Percentiles rank a stretch among this genome's conserved stretches.
Evolutionary conservation across 2,888 invertebrate species (phyloP).

Genomic region (Chymomyza caudatula): DNA sequence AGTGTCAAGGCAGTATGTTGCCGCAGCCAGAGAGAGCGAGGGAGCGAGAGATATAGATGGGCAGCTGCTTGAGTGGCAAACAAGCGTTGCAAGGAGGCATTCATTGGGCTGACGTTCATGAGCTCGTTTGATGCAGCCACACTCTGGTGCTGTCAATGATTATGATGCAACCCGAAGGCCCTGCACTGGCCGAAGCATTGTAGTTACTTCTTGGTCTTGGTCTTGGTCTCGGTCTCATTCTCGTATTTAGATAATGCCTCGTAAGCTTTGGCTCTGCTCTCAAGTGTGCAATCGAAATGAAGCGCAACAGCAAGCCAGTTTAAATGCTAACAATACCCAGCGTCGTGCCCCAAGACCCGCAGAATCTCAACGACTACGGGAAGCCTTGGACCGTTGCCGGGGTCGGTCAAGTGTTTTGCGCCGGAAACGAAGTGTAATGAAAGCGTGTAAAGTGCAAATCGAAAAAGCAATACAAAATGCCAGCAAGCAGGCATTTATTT

Average conservation of each 20-base stretch:
- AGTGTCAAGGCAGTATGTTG: slow-evolving; percentile 62
- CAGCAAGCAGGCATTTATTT: slow-evolving; percentile 30
- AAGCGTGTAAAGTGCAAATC: slow-evolving; percentile 70
- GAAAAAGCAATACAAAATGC: slow-evolving; percentile 65
- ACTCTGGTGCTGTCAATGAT: slow-evolving; percentile 38
- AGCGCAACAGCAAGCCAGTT: slow-evolving; percentile 36
- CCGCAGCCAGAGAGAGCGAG: slow-evolving; percentile 13
- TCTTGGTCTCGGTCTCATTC: slow-evolving; percentile 29
- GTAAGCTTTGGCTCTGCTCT: slow-evolving; percentile 7
- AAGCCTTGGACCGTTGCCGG: slow-evolving; percentile 21
- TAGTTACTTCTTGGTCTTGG: slow-evolving; percentile 40
- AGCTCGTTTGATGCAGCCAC: slow-evolving; percentile 39
- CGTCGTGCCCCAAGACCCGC: slow-evolving; percentile 6
- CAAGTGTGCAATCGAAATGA: slow-evolving; percentile 55
- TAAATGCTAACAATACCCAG: slow-evolving; percentile 57
- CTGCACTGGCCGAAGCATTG: slow-evolving; percentile 32
- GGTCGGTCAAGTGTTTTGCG: slow-evolving; percentile 49
- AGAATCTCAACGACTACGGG: too few relatives aligned
- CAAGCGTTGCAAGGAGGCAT: background rate
- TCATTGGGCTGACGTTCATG: slow-evolving; percentile 20
- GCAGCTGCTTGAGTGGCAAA: background rate
- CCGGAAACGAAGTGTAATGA: slow-evolving; percentile 70
- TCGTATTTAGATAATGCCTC: slow-evolving; percentile 19
- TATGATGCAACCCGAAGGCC: slow-evolving; percentile 41
- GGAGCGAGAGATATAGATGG: background rate